Conservation (phyloP, 2,113 vertebrate genomes). For the Lepus timidus region DNA sequence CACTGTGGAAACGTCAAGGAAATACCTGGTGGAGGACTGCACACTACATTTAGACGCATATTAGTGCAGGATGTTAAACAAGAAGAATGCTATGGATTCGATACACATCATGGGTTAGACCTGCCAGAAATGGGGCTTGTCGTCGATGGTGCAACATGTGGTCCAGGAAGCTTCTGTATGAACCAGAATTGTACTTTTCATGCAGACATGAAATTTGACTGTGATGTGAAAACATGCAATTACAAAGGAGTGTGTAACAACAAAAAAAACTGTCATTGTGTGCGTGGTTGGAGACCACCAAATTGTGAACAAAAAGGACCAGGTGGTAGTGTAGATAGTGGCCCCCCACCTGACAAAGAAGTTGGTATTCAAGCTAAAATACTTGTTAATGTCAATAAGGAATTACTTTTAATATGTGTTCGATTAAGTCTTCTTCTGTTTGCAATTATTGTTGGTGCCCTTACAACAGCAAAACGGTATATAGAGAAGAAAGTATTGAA, state of each 20-base stretch:
- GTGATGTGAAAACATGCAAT: slow-evolving; percentile 66
- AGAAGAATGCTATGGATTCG: slow-evolving; percentile 78
- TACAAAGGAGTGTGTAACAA: slow-evolving; percentile 85
- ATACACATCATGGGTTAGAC: slow-evolving; percentile 53
- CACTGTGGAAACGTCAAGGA: slow-evolving; percentile 71
- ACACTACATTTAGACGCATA: slow-evolving; percentile 73
- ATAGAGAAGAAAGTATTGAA: rapidly evolving
- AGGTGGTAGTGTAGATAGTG: slow-evolving; percentile 84
- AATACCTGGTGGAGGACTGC: slow-evolving; percentile 75
- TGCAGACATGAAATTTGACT: slow-evolving; percentile 64
- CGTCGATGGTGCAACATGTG: slow-evolving; percentile 80
- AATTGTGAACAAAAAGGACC: slow-evolving; percentile 51
- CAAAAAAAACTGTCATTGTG: slow-evolving; percentile 80
- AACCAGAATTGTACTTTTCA: slow-evolving; percentile 61
- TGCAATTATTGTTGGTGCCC: rapidly evolving
- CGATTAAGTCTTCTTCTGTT: rapidly evolving
- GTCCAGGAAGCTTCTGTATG: slow-evolving; percentile 76
- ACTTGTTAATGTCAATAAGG: rapidly evolving
- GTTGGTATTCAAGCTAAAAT: rapidly evolving
- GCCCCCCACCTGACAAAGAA: neutral
- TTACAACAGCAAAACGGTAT: rapidly evolving
- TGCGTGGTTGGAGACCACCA: slow-evolving; percentile 81
- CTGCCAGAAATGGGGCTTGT: slow-evolving; percentile 69
- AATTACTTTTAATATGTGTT: rapidly evolving
- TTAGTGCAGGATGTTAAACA: rapidly evolving